phyloP scores from a whole-genome alignment of 1,140 invertebrate species.

The Drosophila kohkoa region DNA sequence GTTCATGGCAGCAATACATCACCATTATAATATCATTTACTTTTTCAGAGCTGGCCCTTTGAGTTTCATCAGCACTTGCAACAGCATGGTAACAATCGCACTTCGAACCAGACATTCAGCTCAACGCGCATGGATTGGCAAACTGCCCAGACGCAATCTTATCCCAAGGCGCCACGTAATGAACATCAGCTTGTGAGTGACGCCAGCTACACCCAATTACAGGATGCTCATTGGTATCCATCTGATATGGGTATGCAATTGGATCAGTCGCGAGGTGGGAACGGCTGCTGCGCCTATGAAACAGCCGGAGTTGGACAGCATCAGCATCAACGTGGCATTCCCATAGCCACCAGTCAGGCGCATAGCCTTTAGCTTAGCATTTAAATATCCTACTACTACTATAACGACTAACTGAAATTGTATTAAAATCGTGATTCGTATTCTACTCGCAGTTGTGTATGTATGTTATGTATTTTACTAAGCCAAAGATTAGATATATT shows the following conservation, averaged over 20 bases:
- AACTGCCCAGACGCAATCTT: conserved; percentile 47
- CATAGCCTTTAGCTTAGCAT: conserved; percentile 50
- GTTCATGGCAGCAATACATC: not conserved
- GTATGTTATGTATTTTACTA: conserved; percentile 49
- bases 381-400: conserved; percentile 29
- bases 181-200: conserved; percentile 45
- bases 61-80: conserved; percentile 75
- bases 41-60: conserved; percentile 77
- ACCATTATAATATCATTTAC: conserved; percentile 15
- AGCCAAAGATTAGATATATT: conserved; percentile 68
- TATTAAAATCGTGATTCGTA: conserved; percentile 73
- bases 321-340: conserved; percentile 62
- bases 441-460: conserved; percentile 44
- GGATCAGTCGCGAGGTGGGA: conserved; percentile 35
- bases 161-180: conserved; percentile 46
- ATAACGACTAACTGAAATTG: conserved; percentile 40
- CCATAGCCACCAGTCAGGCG: conserved; percentile 61
- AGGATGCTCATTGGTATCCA: conserved; percentile 64
- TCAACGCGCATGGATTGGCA: conserved; percentile 71
- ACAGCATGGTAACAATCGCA: conserved; percentile 41
- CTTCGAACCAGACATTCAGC: conserved; percentile 34
- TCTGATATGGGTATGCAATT: conserved; percentile 53
- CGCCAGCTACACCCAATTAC: conserved; percentile 50
- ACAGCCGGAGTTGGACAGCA: conserved; percentile 48
- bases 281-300: conserved; percentile 61